Base-by-base conservation (phyloP, 1,140 invertebrate species). In the Pachyrhynchus sulphureomaculatus region DNA sequence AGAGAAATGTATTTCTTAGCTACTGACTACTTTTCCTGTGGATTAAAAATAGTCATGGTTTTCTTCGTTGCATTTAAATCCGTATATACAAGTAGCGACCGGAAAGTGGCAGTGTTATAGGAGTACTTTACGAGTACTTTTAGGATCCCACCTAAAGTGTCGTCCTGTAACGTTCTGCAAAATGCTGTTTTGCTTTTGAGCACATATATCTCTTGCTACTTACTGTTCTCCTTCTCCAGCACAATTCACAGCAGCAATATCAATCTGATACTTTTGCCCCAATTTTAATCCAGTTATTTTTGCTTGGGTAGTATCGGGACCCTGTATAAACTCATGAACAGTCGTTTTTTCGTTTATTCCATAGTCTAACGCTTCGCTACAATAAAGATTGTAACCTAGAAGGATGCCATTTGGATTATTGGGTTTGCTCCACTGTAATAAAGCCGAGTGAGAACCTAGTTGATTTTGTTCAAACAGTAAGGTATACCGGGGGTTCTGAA, bases 311-410 rank as follows among this genome's bases (percentile, higher is more conserved):
- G 85, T 81, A 39, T 86, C 82, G 0, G 91, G 86, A 78, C 96
- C 85, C 12, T 70, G 78, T 63, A 97, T 90, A 26, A 87, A 82
- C 18, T 90, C 88, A 0, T 45, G 79, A 58, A 91, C 81, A 0
- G 45, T 79, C 73, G 69, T 70, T 58, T 72, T 63, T 18, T 69
- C 62, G 23, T 84, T 84, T 0, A 93, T 80, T 23, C 80, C 81
- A 0, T 88, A 89, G 21, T 86, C 87, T 34, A 86, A 84, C 0
- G 96, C 89, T 68, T 87, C 84, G 72, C 91, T 87, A 75, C 94
- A 96, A 72, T 90, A 93, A 67, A 99, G 90, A 73, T 89, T 89
- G 76, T 98, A 99, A 4, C 95, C 95, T 1, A 88, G 92, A 0
- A 99, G 76, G 59, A 90, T 83, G 17, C 97, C 97, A 78, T 99